Evolutionary conservation across 2,113 vertebrate genomes (phyloP), one percentile per base, ranked within the genome.

Genomic region (Chaenogobius annularis): DNA sequence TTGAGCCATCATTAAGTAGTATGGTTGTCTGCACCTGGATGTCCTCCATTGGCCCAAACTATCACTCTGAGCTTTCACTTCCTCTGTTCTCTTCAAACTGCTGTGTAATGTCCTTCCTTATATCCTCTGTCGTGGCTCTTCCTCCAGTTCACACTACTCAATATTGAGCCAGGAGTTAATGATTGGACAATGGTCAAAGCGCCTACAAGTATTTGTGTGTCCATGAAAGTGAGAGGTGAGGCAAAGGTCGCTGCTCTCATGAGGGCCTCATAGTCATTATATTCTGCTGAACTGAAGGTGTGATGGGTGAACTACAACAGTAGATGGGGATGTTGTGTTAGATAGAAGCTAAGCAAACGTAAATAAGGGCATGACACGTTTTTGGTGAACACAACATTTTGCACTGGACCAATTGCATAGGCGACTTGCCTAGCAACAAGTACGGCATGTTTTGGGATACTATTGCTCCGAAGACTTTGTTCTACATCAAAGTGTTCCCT

Each of bases 1-100:
- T 77, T 9, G 31, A 66, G n/a, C 93, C 89, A 72, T 93, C 92
- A 63, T 89, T 93, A 59, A 94, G 88, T 70, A 89, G 81, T 12
- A 87, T 52, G 23, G 50, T 85, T 70, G 78, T 71, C 26, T 70
- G 59, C 54, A 78, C 78, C 69, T 65, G 76, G 10, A 37, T 5
- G 55, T 79, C 75, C 20, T 91, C 92, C 87, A 81, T 87, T 37
- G 35, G 13, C 54, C 52, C 66, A 62, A 47, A 48, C 56, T 46
- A 0, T 5, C 0, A 22, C 23, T 58, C 74, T 62, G 22, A 43
- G 70, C 59, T 67, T 50, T 80, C 68, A 62, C 82, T 84, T 88
- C 76, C 78, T 83, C 72, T 74, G 64, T 67, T 43, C 40, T 23
- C 31, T 23, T 50, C 19, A 40, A 70, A 31, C 59, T 74, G 81